phyloP scores from a whole-genome alignment of 2,113 vertebrate genomes.

The Calonectris borealis region DNA sequence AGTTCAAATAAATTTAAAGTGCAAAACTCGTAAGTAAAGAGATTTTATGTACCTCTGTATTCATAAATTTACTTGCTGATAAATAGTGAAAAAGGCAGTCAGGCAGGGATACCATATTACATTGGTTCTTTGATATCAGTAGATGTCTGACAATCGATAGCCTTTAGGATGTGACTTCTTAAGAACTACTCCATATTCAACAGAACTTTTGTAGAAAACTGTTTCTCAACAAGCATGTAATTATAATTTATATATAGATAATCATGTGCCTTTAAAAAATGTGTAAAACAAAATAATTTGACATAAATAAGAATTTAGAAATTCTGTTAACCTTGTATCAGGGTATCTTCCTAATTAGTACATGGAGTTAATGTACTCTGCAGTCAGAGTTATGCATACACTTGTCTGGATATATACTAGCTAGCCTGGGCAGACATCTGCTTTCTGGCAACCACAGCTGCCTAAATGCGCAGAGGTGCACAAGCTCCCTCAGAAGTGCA shows the following conservation, averaged over 20 bases:
- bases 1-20: not conserved
- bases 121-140: not conserved
- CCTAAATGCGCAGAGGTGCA: rapidly evolving
- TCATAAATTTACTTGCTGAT: not conserved
- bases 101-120: not conserved
- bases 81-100: not conserved
- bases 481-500: not conserved
- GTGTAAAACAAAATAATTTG: not conserved
- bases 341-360: not conserved
- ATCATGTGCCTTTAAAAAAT: not conserved
- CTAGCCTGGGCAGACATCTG: not conserved
- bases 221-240: not conserved
- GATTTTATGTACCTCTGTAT: not conserved
- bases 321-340: not conserved
- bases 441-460: not conserved
- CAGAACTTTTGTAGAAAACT: not conserved
- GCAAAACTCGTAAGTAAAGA: not conserved
- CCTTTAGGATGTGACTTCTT: not conserved
- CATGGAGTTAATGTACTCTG: not conserved
- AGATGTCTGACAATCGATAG: not conserved
- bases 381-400: not conserved
- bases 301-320: not conserved
- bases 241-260: not conserved
- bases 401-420: not conserved
- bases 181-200: not conserved